A percentile compares a stretch with the other conserved stretches of the same genome.
Evolutionary conservation across 2,888 invertebrate species (phyloP).

Genomic region (Strigamia transsilvanica): DNA sequence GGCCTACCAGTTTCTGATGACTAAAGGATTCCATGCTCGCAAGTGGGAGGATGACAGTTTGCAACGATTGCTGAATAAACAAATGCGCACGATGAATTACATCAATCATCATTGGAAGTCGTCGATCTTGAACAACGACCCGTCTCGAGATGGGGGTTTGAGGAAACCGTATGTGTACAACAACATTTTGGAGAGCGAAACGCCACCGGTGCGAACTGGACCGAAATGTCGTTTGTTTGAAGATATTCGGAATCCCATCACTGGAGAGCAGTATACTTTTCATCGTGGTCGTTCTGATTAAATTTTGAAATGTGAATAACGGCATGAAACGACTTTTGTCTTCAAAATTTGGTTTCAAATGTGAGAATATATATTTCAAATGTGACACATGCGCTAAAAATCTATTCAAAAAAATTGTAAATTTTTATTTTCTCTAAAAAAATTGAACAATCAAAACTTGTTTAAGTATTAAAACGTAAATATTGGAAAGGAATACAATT

Average conservation of each 20-base stretch:
- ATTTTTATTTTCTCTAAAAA: not conserved
- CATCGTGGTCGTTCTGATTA: not conserved
- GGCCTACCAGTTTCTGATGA: slow-evolving; percentile 46
- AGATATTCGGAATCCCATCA: slow-evolving; percentile 19
- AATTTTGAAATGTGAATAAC: not conserved
- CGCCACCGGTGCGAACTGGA: not conserved
- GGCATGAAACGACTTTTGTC: not conserved
- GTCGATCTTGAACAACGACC: slow-evolving; percentile 6
- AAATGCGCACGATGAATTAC: slow-evolving; percentile 23
- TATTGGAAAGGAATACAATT: not conserved
- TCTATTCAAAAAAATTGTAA: not conserved
- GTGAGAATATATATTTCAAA: not conserved
- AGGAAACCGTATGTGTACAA: slow-evolving; percentile 36
- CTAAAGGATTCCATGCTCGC: slow-evolving; percentile 26
- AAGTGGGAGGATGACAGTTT: slow-evolving; percentile 32
- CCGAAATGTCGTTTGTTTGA: not conserved
- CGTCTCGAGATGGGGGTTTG: not conserved
- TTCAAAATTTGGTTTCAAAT: not conserved
- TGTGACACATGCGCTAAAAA: not conserved
- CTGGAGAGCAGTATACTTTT: slow-evolving; percentile 37
- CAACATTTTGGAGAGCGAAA: slow-evolving; percentile 6
- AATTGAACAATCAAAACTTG: not conserved
- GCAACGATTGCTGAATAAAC: slow-evolving; percentile 6
- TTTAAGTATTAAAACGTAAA: not conserved
- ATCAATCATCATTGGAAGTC: slow-evolving; percentile 44